Evolutionary conservation across 2,113 vertebrate species (phyloP), one percentile per base, ranked within the genome.

Genomic region (Canis aureus): DNA sequence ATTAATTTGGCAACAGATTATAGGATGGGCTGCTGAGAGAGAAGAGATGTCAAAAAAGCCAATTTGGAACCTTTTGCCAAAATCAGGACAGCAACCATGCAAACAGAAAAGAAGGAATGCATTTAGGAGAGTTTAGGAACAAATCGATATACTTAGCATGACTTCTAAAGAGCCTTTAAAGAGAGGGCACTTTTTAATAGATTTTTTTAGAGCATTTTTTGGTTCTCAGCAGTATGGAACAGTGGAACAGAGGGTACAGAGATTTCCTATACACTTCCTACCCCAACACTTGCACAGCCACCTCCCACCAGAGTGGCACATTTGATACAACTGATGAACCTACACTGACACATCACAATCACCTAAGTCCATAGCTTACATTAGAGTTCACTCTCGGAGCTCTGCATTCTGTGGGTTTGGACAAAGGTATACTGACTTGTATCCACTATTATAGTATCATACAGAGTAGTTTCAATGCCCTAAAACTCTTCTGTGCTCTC

Each of bases 1-100:
- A 84, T 94, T 62, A 80, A 71, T 90, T 84, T 95, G 95, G 91
- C 80, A 94, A 38, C 51, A 94, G 35, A 88, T 95, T 76, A 92
- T n/a, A 85, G 62, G 32, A 53, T 32, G 22, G 22, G n/a, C n/a
- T 96, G 67, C 62, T 87, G 27, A 94, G 38, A 78, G 71, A 82
- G 80, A 5, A 97, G 29, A 89, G 51, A 4, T 60, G 35, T 29
- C 8, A 93, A n/a, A 35, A 43, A 95, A 95, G 67, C 5, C 59
- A 69, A 51, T 97, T 89, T 43, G 27, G 60, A 96, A n/a, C 19
- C 13, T 94, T 94, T 95, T 87, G 20, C 59, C n/a, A 15, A 81
- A 94, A 88, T 62, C 59, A 78, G 25, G 84, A 59, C 22, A 90
- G 69, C 74, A 89, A 67, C 38, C 35, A 89, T 5, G 8, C 23